A percentile compares a stretch with the other conserved stretches of the same genome.
Conservation (phyloP, 2,797 vertebrate species). For the Semotilus atromaculatus region DNA sequence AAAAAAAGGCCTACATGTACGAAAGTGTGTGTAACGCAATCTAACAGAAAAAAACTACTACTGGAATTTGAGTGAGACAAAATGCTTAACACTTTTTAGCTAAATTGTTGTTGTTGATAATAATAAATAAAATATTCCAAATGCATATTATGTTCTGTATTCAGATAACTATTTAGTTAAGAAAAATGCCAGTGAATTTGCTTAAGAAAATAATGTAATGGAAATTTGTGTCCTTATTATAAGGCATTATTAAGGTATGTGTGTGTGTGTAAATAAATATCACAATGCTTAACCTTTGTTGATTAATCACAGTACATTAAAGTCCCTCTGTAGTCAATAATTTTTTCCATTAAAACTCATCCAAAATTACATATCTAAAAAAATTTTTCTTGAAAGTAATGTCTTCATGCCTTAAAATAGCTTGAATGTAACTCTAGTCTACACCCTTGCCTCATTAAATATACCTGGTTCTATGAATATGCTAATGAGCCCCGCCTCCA, state of each 20-base stretch:
- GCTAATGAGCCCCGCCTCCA: too few species aligned
- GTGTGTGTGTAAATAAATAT: too few species aligned
- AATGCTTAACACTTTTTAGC: neutral
- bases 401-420: too few species aligned
- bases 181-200: neutral
- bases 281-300: neutral
- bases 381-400: too few species aligned
- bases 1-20: neutral
- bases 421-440: too few species aligned
- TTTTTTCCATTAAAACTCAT: too few species aligned
- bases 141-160: neutral
- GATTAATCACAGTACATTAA: neutral
- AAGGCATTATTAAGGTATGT: too few species aligned
- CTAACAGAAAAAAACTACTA: neutral
- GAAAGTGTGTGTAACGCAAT: constrained; percentile 29
- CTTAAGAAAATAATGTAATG: neutral
- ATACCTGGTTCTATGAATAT: too few species aligned
- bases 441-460: too few species aligned
- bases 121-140: neutral
- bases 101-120: neutral
- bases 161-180: neutral
- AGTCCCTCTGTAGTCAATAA: too few species aligned
- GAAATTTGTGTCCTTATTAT: neutral
- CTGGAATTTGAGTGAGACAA: neutral
- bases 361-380: too few species aligned